These are phyloP conservation scores for Eupithecia subumbrata DNA, from an alignment of 2,888 invertebrate genomes.

Conservation along the genomic window DNA sequence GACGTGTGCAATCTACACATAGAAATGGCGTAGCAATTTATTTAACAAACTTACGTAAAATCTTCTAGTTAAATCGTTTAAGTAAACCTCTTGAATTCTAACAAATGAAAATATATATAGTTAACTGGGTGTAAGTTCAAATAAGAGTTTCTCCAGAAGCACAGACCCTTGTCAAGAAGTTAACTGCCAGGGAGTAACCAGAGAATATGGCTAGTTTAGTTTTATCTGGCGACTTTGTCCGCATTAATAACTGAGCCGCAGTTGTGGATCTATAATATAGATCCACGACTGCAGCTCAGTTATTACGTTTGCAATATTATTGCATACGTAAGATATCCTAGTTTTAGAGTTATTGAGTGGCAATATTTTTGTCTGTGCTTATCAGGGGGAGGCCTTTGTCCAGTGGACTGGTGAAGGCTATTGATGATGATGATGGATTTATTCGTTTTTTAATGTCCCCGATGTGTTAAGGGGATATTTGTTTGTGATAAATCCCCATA, in stretches of 20 bases:
- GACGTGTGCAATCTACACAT: background rate
- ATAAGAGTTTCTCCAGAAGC: slow-evolving; percentile 37
- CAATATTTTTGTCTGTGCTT: background rate
- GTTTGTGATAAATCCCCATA: too few relatives aligned
- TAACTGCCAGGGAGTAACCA: slow-evolving; percentile 29
- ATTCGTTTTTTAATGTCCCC: too few relatives aligned
- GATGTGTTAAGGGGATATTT: too few relatives aligned
- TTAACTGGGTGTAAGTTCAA: slow-evolving; percentile 41
- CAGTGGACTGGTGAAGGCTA: too few relatives aligned
- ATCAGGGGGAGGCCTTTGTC: too few relatives aligned
- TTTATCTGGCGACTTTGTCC: background rate
- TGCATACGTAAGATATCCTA: background rate
- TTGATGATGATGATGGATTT: too few relatives aligned
- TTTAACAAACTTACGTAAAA: background rate
- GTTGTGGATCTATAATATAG: background rate
- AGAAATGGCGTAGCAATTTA: background rate
- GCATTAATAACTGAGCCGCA: background rate
- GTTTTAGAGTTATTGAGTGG: background rate
- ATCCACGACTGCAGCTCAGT: too few relatives aligned
- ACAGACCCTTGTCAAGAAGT: slow-evolving; percentile 45
- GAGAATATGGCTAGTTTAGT: slow-evolving; percentile 40
- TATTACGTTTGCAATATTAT: too few relatives aligned
- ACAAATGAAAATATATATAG: slow-evolving; percentile 41
- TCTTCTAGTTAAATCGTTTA: slow-evolving; percentile 17
- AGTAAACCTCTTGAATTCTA: slow-evolving; percentile 32